Conservation (phyloP, 2,888 invertebrate genomes). For the Cacoxenus indagator region DNA sequence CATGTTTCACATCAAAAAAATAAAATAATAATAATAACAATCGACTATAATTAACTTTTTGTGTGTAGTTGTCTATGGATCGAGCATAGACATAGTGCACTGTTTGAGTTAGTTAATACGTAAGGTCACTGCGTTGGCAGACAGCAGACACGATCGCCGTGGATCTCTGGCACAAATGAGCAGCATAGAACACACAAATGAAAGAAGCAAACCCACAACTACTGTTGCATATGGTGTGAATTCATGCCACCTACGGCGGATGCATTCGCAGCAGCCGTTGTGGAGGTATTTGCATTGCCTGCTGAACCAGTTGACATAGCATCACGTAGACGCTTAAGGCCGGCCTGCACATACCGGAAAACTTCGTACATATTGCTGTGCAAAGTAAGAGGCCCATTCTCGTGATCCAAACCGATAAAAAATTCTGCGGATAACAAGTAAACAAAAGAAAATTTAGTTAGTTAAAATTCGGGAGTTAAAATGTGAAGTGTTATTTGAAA, state of each 20-base stretch:
- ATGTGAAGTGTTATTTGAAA: background rate
- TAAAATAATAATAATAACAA: too few relatives aligned
- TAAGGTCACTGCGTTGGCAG: too few relatives aligned
- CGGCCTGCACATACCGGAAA: constrained; percentile 82
- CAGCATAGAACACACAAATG: background rate
- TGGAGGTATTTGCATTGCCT: constrained; percentile 16
- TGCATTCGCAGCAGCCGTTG: too few relatives aligned
- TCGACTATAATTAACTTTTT: too few relatives aligned
- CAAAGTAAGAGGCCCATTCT: constrained; percentile 87
- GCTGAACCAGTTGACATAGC: constrained; percentile 43
- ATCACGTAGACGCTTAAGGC: constrained; percentile 69
- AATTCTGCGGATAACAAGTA: constrained; percentile 78
- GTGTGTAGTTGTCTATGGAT: too few relatives aligned
- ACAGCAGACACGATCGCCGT: too few relatives aligned
- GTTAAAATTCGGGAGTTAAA: too few relatives aligned
- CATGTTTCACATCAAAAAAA: too few relatives aligned
- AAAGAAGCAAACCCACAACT: background rate
- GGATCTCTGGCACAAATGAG: too few relatives aligned
- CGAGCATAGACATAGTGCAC: too few relatives aligned
- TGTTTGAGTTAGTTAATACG: too few relatives aligned
- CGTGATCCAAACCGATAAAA: constrained; percentile 89
- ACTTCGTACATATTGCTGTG: constrained; percentile 90
- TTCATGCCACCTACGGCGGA: constrained; percentile 14
- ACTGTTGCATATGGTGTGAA: constrained; percentile 27
- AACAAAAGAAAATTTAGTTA: background rate